Evolutionary conservation across 2,113 vertebrate species (phyloP).

Genomic region (Malurus alboscapulatus): DNA sequence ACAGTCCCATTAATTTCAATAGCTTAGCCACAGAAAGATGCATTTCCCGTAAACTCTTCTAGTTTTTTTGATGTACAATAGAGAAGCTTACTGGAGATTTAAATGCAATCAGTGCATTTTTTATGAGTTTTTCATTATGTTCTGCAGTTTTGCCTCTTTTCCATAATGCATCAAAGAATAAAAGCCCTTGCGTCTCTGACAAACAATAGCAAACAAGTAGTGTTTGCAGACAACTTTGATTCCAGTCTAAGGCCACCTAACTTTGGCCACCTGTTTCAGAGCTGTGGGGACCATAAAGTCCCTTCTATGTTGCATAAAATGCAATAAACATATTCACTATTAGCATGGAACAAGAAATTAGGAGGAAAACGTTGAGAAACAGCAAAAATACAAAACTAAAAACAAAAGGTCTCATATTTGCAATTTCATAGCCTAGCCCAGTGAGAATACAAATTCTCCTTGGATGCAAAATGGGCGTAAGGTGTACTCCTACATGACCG

Average conservation of each 20-base stretch:
- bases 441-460: neutral
- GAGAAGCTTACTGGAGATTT: neutral
- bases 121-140: constrained; percentile 2
- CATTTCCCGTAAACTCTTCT: neutral
- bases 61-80: neutral
- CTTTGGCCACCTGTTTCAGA: neutral
- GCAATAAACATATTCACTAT: neutral
- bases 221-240: constrained; percentile 22
- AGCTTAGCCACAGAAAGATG: neutral
- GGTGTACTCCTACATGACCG: neutral
- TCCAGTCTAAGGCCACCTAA: neutral
- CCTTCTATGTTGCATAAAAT: neutral
- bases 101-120: constrained; percentile 13
- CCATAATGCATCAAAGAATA: neutral
- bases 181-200: neutral
- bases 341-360: neutral
- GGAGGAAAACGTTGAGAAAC: neutral
- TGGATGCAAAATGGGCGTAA: neutral
- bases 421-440: neutral
- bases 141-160: neutral
- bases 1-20: neutral
- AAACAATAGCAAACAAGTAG: neutral
- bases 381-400: neutral
- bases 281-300: neutral
- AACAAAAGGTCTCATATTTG: neutral